Base-by-base conservation (phyloP, 2,797 vertebrate genomes). In the Hoplostethus mediterraneus region DNA sequence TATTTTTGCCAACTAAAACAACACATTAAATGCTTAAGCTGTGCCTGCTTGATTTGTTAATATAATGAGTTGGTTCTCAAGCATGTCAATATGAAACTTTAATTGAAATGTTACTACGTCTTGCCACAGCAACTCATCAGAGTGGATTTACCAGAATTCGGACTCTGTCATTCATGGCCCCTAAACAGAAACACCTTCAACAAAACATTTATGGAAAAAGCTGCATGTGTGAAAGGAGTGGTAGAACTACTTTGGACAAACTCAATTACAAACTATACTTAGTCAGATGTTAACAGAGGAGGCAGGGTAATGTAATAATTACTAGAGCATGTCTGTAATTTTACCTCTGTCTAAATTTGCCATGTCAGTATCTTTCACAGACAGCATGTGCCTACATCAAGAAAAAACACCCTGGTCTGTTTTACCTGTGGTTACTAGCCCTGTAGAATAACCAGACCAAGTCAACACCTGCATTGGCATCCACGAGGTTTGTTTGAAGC, bases 261-360 rank as follows among this genome's bases (percentile, higher is more conserved):
- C 4, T 36, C 4, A 36, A 36, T 36, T 40, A 40, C 6, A 40
- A 40, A 8, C 38, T 8, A 40, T 8, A 40, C 12, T 42, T 12
- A 12, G 11, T 42, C 3, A 42, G 40, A 42, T 42, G 17, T 52
- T 25, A 11, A 54, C 52, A 13, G 52, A 48, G n/a, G 30, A n/a
- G 45, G 14, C 28, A 36, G 16, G 30, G 45, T n/a, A 63, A 31
- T n/a, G 60, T 63, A 48, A 48, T 62, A 31, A 62, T 48, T 48
- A 48, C 25, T 21, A 17, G 13, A 62, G 44, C 28, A 47, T 62
- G 40, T 61, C 42, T 31, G 44, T 48, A 33, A 33, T n/a, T n/a
- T 7, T 47, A 47, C 25, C 30, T 16, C 59, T 47, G 42, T 61
- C 42, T 21, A 47, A 47, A 61, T 31, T 14, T 33, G 57, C 57